Conservation (phyloP, 2,888 invertebrate species). For the Punctoribates punctum region DNA sequence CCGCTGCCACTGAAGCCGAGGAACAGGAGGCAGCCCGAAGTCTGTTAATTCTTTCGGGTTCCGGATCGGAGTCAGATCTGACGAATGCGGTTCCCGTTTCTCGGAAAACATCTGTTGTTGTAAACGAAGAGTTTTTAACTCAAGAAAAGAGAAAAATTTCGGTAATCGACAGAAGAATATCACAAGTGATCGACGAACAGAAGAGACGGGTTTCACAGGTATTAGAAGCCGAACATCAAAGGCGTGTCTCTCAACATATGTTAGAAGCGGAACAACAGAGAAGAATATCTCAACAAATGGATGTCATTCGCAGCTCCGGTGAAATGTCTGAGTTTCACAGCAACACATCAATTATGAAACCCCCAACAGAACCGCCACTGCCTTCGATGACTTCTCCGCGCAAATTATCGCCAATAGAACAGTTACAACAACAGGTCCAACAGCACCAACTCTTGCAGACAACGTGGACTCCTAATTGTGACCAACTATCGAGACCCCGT, state of each 20-base stretch:
- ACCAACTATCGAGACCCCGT: constrained; percentile 35
- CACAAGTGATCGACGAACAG: constrained; percentile 24
- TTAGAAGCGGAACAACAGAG: constrained; percentile 4
- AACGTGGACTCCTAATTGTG: constrained; percentile 34
- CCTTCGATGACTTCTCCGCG: constrained; percentile 18
- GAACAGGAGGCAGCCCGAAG: constrained; percentile 51
- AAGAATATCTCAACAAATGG: constrained; percentile 13
- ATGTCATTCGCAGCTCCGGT: neutral
- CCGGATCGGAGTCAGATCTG: constrained; percentile 27
- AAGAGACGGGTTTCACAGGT: constrained; percentile 19
- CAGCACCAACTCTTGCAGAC: constrained; percentile 34
- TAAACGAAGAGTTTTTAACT: neutral
- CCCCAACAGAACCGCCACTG: constrained; percentile 17
- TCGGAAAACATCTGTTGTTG: neutral
- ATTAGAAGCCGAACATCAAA: constrained; percentile 3
- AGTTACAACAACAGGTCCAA: constrained; percentile 38
- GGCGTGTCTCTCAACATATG: constrained; percentile 12
- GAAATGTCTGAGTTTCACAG: constrained; percentile 1
- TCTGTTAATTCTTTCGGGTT: constrained; percentile 52
- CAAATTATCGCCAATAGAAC: constrained; percentile 24
- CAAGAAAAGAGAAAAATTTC: constrained; percentile 7
- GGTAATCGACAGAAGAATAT: constrained; percentile 17
- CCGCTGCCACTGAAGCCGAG: constrained; percentile 42
- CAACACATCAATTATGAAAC: neutral
- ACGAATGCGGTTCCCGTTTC: neutral